These are phyloP conservation scores for Clunio marinus DNA, from an alignment of 2,888 invertebrate genomes.

Conservation along the genomic window DNA sequence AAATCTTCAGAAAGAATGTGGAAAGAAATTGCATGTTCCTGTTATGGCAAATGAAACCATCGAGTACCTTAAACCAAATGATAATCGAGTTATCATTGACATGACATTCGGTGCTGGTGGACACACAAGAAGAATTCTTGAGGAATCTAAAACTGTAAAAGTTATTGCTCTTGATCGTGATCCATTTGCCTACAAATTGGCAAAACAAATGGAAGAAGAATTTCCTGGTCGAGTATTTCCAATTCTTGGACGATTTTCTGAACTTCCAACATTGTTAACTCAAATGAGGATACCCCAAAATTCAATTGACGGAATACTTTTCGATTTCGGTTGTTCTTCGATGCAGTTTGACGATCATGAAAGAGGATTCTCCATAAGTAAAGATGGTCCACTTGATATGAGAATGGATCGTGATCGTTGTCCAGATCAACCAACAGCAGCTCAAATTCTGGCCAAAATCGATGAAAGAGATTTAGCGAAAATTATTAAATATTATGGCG, in stretches of 20 bases:
- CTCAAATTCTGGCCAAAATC: constrained; percentile 77
- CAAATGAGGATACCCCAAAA: constrained; percentile 57
- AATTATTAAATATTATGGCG: constrained; percentile 88
- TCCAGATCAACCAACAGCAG: constrained; percentile 72
- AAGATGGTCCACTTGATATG: constrained; percentile 90
- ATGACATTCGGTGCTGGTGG: constrained; percentile 98
- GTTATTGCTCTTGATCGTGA: constrained; percentile 85
- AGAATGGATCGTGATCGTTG: constrained; percentile 80
- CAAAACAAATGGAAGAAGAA: constrained; percentile 59
- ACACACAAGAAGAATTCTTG: constrained; percentile 71
- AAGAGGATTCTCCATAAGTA: constrained; percentile 81
- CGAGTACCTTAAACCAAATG: constrained; percentile 60
- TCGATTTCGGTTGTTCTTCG: constrained; percentile 92
- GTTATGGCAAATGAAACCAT: constrained; percentile 72
- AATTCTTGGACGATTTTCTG: constrained; percentile 83
- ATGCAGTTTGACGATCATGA: constrained; percentile 84
- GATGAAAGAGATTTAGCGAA: constrained; percentile 72
- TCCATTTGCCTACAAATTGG: constrained; percentile 68
- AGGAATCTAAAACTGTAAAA: constrained; percentile 59
- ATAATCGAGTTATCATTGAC: constrained; percentile 70
- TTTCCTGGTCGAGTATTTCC: constrained; percentile 72
- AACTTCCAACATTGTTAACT: constrained; percentile 66
- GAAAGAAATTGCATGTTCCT: constrained; percentile 59
- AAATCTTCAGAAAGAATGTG: constrained; percentile 40
- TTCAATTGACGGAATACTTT: constrained; percentile 79